Percentiles rank a stretch among this genome's conserved stretches.
Conservation (phyloP, 2,888 invertebrate species). For the Microplitis deprimator region DNA sequence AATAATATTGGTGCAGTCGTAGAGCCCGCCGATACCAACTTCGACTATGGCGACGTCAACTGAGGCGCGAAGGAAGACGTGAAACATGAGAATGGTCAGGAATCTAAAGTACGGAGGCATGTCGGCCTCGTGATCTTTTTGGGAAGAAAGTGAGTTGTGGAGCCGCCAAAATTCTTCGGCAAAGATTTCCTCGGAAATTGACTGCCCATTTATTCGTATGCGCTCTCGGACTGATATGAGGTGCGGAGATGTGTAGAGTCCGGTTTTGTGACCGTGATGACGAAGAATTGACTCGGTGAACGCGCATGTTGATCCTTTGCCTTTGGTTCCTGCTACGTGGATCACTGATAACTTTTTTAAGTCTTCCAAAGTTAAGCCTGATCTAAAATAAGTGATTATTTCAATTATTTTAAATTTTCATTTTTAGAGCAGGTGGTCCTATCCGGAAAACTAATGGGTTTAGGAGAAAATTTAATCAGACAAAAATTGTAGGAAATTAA, state of each 20-base stretch:
- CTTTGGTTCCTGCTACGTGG: constrained; percentile 98
- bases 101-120: constrained; percentile 97
- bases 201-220: constrained; percentile 87
- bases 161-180: constrained; percentile 86
- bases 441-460: neutral
- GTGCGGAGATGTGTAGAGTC: constrained; percentile 97
- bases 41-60: constrained; percentile 96
- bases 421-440: neutral
- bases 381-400: constrained; percentile 66
- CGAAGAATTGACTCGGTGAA: constrained; percentile 91
- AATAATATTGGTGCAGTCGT: constrained; percentile 94
- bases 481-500: no score
- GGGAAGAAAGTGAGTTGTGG: constrained; percentile 76
- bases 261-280: constrained; percentile 87
- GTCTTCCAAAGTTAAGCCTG: constrained; percentile 77
- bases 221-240: constrained; percentile 92
- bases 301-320: constrained; percentile 97
- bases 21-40: constrained; percentile 96
- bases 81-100: constrained; percentile 91
- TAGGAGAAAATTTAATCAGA: neutral
- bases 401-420: neutral
- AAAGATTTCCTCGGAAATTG: constrained; percentile 83
- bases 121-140: constrained; percentile 76
- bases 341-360: constrained; percentile 87
- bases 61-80: constrained; percentile 87